Percentiles rank a stretch among this genome's conserved stretches.
Evolutionary conservation across 2,797 vertebrate species (phyloP).

Genomic region (Champsocephalus gunnari): DNA sequence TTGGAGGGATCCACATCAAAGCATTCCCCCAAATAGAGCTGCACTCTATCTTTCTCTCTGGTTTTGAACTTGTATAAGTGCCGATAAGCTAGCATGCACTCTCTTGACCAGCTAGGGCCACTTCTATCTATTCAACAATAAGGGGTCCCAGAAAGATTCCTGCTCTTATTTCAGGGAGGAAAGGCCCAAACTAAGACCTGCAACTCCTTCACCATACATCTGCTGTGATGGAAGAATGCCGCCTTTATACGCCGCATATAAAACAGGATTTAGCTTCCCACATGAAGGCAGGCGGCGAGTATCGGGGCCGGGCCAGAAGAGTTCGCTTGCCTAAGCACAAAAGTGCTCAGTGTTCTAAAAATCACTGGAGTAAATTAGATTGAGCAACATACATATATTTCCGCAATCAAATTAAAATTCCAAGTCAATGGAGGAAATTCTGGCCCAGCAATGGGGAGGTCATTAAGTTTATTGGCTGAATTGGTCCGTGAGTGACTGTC

Average conservation of each 20-base stretch:
- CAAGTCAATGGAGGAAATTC: slow-evolving; percentile 70
- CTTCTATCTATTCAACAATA: slow-evolving; percentile 64
- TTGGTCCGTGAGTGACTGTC: slow-evolving; percentile 75
- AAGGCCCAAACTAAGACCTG: slow-evolving; percentile 37
- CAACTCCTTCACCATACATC: slow-evolving; percentile 49
- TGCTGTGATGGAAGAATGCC: slow-evolving; percentile 59
- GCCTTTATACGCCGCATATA: slow-evolving; percentile 63
- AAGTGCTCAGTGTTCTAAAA: slow-evolving; percentile 68
- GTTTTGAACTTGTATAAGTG: slow-evolving; percentile 64
- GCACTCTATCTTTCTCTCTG: slow-evolving; percentile 41
- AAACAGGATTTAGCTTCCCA: slow-evolving; percentile 70
- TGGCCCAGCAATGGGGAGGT: slow-evolving; percentile 68
- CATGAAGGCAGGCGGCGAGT: slow-evolving; percentile 61
- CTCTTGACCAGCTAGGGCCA: slow-evolving; percentile 60
- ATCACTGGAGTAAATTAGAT: slow-evolving; percentile 71
- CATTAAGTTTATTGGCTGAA: slow-evolving; percentile 77
- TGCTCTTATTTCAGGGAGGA: slow-evolving; percentile 59
- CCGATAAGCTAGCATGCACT: slow-evolving; percentile 64
- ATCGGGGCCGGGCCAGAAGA: slow-evolving; percentile 39
- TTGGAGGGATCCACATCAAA: slow-evolving; percentile 68
- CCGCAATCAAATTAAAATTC: slow-evolving; percentile 77
- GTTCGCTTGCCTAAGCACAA: slow-evolving; percentile 72
- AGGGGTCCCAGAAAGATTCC: slow-evolving; percentile 54
- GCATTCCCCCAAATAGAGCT: slow-evolving; percentile 63
- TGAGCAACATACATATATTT: slow-evolving; percentile 76